Evolutionary conservation across 2,888 invertebrate species (phyloP), one percentile per base, ranked within the genome.

Genomic region (Drosophila subsilvestris): DNA sequence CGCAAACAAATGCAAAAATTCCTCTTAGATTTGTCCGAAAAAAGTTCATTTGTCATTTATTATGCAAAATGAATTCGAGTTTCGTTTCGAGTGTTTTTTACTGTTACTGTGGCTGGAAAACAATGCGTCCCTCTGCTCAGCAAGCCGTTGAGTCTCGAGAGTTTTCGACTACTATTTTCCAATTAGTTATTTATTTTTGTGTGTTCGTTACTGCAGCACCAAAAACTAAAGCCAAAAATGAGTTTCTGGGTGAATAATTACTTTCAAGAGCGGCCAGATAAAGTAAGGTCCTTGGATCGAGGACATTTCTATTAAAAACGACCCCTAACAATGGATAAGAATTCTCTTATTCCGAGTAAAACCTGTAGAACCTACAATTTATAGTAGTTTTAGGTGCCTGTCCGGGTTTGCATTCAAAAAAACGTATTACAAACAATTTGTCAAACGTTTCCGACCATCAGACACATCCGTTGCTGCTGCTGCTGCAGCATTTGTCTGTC

Each of bases 401-500:
- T 37, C 10, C 4, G 17, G 17, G n/a, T 17, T 12, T 44, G n/a
- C 20, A 49, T 25, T 12, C 7, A 25, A 6, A 12, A 14, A 29
- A n/a, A 60, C 49, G 27, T 65, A 53, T 56, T 53, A 32, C 20
- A 57, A 60, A 51, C 37, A 14, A 63, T 73, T 71, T 74, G 51
- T 71, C 74, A 73, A 48, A 27, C 9, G 47, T 14, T 63, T 73
- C 70, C 70, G 74, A 43, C 47, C 29, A 56, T 56, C 43, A 53
- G 27, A 43, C 51, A 57, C 67, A 63, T 78, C 79, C 86, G 82
- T 63, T 65, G 63, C 44, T 22, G 20, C 20, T 20, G 22, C 22
- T 27, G 27, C 27, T 37, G 37, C 54, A 47, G 37, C 65, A 62
- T 73, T 62, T 66, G 71, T 17, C 32, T 37, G 27, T 22, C 18